Evolutionary conservation across 1,140 invertebrate genomes (phyloP).

Genomic region (Meloidogyne hapla): DNA sequence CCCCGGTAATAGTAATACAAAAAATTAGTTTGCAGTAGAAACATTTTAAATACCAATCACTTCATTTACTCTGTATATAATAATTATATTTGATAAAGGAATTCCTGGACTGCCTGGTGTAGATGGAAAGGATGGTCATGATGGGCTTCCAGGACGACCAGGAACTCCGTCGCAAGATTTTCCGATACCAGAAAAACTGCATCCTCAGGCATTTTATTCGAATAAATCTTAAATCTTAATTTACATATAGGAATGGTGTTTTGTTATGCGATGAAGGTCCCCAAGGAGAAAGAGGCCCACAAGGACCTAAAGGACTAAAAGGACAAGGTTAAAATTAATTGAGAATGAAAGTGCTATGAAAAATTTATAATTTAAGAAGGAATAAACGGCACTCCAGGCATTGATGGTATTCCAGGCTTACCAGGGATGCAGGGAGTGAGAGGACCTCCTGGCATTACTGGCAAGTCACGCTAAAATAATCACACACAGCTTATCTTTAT

Average conservation of each 20-base stretch:
- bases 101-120: slow-evolving; percentile 23
- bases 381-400: background rate
- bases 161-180: slow-evolving; percentile 12
- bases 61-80: too few species aligned
- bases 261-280: slow-evolving; percentile 15
- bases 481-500: background rate
- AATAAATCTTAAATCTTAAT: background rate
- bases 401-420: background rate
- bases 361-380: too few species aligned
- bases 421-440: slow-evolving; percentile 7
- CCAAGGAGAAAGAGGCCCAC: slow-evolving; percentile 7
- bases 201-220: too few species aligned
- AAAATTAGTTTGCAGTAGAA: too few species aligned
- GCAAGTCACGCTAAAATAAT: slow-evolving; percentile 9
- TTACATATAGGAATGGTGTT: slow-evolving; percentile 25
- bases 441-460: background rate
- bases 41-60: too few species aligned
- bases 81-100: slow-evolving; percentile 3
- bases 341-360: background rate
- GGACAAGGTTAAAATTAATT: background rate
- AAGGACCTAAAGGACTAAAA: slow-evolving; percentile 7
- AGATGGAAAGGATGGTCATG: slow-evolving; percentile 26
- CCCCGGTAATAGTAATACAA: slow-evolving; percentile 9
- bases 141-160: slow-evolving; percentile 9
- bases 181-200: background rate